A percentile compares a stretch with the other conserved stretches of the same genome.
phyloP scores from a whole-genome alignment of 2,888 invertebrate genomes.

The Sepiola atlantica region DNA sequence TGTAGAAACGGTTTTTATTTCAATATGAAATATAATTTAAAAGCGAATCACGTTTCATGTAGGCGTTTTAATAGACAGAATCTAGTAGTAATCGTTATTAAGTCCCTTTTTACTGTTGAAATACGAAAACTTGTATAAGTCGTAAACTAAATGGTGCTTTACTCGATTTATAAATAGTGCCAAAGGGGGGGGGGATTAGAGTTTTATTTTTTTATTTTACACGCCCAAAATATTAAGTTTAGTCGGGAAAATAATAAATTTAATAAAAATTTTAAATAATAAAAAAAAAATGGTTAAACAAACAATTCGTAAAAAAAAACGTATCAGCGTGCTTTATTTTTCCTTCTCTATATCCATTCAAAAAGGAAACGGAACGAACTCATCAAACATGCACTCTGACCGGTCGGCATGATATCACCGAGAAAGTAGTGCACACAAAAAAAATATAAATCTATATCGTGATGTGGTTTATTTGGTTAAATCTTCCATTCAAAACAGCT shows the following conservation, averaged over 20 bases:
- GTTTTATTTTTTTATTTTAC: background rate
- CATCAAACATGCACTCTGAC: background rate
- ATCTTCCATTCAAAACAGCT: background rate
- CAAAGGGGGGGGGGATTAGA: background rate
- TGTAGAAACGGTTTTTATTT: background rate
- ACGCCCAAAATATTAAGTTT: background rate
- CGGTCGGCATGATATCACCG: conserved; percentile 35
- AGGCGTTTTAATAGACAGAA: background rate
- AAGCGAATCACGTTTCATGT: background rate
- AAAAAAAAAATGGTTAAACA: background rate
- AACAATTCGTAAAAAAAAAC: background rate
- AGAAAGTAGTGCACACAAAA: conserved; percentile 33
- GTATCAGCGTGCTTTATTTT: conserved; percentile 16
- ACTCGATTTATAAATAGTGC: background rate
- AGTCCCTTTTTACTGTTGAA: background rate
- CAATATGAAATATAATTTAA: background rate
- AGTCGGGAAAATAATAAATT: background rate
- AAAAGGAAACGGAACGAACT: conserved; percentile 42
- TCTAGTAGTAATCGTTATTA: background rate
- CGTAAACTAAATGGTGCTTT: background rate
- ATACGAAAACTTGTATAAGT: background rate
- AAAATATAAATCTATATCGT: background rate
- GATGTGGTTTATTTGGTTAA: background rate
- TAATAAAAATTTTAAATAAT: background rate
- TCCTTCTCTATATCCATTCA: background rate